A percentile compares a stretch with the other conserved stretches of the same genome.
Evolutionary conservation across 2,113 vertebrate genomes (phyloP).

Genomic region (Syngnathus typhle): DNA sequence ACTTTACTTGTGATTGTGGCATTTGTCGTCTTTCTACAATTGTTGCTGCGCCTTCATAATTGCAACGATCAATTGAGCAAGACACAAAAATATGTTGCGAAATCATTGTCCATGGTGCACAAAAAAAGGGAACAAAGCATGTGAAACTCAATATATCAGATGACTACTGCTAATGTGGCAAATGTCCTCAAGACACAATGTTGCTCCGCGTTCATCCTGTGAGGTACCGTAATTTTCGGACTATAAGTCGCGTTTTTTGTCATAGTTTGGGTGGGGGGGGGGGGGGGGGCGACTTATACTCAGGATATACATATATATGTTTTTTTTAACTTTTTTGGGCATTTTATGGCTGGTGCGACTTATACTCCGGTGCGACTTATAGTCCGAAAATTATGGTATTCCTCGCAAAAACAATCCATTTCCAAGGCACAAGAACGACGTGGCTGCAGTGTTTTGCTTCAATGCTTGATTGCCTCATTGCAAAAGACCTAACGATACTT

Average conservation of each 20-base stretch:
- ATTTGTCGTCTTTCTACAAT: background rate
- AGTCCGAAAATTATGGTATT: no score
- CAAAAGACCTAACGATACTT: background rate
- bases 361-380: no score
- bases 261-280: no score
- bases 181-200: background rate
- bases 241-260: no score
- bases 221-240: no score
- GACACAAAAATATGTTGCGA: background rate
- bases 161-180: background rate
- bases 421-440: constrained; percentile 1
- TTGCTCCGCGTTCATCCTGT: background rate
- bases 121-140: background rate
- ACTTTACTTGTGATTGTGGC: background rate
- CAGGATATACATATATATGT: no score
- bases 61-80: background rate
- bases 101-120: background rate
- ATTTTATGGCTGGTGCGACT: no score
- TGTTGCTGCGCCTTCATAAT: background rate
- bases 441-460: background rate
- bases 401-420: background rate
- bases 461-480: background rate
- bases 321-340: no score
- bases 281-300: no score
- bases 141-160: background rate